Evolutionary conservation across 2,797 vertebrate species (phyloP).

Genomic region (Argentina silus): DNA sequence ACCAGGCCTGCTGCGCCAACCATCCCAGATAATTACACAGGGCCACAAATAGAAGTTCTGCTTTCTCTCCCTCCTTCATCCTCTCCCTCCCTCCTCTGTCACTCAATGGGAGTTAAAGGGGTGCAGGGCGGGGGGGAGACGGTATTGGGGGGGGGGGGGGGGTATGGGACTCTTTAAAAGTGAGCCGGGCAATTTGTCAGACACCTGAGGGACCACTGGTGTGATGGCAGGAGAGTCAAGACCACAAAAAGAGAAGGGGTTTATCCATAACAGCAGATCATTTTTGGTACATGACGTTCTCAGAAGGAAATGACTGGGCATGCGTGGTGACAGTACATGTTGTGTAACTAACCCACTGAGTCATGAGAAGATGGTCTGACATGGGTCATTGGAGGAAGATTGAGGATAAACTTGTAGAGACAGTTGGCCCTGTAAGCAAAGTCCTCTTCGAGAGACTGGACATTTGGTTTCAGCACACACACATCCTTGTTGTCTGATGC

Average conservation of each 20-base stretch:
- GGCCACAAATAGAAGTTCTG: constrained; percentile 61
- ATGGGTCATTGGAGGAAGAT: constrained; percentile 48
- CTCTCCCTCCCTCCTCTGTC: constrained; percentile 31
- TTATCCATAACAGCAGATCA: constrained; percentile 12
- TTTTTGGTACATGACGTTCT: background rate
- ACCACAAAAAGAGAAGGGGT: background rate
- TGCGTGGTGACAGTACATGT: constrained; percentile 63
- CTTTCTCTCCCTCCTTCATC: constrained; percentile 38
- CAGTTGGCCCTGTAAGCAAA: constrained; percentile 57
- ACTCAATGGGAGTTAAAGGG: constrained; percentile 37
- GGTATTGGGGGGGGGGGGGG: constrained; percentile 14
- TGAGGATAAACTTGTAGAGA: constrained; percentile 50
- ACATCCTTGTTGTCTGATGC: constrained; percentile 31
- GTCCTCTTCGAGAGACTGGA: constrained; percentile 61
- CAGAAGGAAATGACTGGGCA: constrained; percentile 12
- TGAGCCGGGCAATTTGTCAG: constrained; percentile 62
- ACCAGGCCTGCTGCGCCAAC: constrained; percentile 45
- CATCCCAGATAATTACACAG: constrained; percentile 63
- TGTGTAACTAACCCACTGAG: constrained; percentile 72
- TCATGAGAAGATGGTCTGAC: constrained; percentile 63
- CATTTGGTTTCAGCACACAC: constrained; percentile 41
- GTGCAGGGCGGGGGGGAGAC: constrained; percentile 10
- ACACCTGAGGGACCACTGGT: constrained; percentile 49
- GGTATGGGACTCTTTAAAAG: constrained; percentile 45
- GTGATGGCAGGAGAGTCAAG: constrained; percentile 57